Conservation (phyloP, 2,888 invertebrate genomes). For the Eristalis arbustorum region DNA sequence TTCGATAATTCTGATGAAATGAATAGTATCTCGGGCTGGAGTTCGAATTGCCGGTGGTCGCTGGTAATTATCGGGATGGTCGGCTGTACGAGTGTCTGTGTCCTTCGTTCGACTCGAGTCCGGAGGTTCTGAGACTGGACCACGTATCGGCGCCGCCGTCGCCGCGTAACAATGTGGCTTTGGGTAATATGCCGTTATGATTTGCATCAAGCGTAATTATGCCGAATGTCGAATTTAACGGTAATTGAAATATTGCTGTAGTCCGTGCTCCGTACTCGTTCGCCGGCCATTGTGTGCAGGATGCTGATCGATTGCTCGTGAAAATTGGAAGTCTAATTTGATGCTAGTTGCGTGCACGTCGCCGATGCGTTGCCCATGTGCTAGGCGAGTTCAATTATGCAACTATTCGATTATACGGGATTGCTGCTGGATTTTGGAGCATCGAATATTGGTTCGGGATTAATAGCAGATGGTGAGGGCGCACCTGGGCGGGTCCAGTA, state of each 20-base stretch:
- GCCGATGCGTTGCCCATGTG: neutral
- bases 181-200: slow-evolving; percentile 42
- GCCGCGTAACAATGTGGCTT: slow-evolving; percentile 47
- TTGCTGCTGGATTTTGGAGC: neutral
- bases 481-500: too few species aligned
- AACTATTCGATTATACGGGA: neutral
- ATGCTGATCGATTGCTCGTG: slow-evolving; percentile 21
- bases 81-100: neutral
- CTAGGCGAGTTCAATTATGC: neutral
- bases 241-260: slow-evolving; percentile 47
- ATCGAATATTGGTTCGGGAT: neutral
- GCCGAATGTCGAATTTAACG: slow-evolving; percentile 28
- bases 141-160: slow-evolving; percentile 22
- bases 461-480: too few species aligned
- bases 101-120: slow-evolving; percentile 4
- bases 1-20: slow-evolving; percentile 42
- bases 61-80: slow-evolving; percentile 47
- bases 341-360: neutral
- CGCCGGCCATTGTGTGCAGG: neutral
- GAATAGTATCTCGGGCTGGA: slow-evolving; percentile 19
- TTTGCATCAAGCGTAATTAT: slow-evolving; percentile 44
- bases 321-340: neutral
- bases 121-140: slow-evolving; percentile 1
- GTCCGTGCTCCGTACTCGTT: neutral
- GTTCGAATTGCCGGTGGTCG: slow-evolving; percentile 27